These are phyloP conservation scores for Shinisaurus crocodilurus DNA, from an alignment of 2,113 vertebrate genomes.

Conservation along the genomic window DNA sequence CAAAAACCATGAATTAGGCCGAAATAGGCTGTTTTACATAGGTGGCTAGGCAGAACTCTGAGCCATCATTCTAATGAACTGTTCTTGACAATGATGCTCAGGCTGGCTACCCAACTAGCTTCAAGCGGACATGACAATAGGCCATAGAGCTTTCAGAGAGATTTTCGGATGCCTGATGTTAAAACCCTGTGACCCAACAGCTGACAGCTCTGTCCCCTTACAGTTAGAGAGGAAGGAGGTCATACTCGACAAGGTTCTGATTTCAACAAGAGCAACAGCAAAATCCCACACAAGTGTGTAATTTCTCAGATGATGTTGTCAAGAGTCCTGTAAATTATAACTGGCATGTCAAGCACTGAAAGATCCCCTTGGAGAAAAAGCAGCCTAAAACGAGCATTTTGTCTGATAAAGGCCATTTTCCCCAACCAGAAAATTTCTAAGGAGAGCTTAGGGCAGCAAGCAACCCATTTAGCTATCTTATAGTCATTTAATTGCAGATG, in stretches of 20 bases:
- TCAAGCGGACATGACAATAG: conserved; percentile 40
- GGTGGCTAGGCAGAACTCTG: conserved; percentile 32
- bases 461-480: not conserved
- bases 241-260: conserved; percentile 21
- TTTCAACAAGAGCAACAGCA: conserved; percentile 52
- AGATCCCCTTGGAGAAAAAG: not conserved
- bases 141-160: conserved; percentile 36
- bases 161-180: conserved; percentile 42
- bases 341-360: not conserved
- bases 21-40: conserved; percentile 4
- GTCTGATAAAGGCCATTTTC: not conserved
- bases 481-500: not conserved
- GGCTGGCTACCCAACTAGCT: not conserved
- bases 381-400: not conserved
- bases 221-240: conserved; percentile 57
- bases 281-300: conserved; percentile 42
- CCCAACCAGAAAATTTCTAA: rapidly evolving
- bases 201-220: conserved; percentile 46
- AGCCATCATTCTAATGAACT: conserved; percentile 47
- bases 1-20: not conserved
- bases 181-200: conserved; percentile 47
- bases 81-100: conserved; percentile 49
- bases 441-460: conserved; percentile 24
- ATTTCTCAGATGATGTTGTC: conserved; percentile 60
- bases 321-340: conserved; percentile 59